Evolutionary conservation across 1,140 invertebrate species (phyloP), one percentile per base, ranked within the genome.

Genomic region (Drosophila sturtevanti): DNA sequence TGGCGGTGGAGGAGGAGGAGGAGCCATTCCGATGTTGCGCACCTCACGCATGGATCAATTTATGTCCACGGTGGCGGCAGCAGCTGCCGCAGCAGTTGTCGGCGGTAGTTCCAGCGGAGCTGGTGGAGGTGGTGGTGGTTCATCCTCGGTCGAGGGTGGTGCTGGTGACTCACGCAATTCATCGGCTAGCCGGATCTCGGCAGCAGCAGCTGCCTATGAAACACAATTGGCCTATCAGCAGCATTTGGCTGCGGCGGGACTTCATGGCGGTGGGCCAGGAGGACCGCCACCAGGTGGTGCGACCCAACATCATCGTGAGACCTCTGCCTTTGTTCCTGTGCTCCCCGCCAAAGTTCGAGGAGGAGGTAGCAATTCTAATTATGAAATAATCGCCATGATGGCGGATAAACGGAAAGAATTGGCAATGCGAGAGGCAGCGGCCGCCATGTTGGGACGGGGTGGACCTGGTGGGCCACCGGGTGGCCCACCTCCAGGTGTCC

Each of bases 311-410:
- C 95, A 96, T 89, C 93, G 96, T 11, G 96, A 96, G 93, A 94
- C 95, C 0, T 96, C 96, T 1, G 96, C 96, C 0, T 97, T 97
- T 87, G 96, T 97, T 34, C 96, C 96, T 11, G 96, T 97, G 7
- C 94, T 97, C 48, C 96, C 96, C 34, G 92, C 92, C 37, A 91
- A 89, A 65, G 92, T 92, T 21, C 91, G 93, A 2, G 93, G 93
- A 64, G 92, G 93, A 52, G 41, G 41, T n/a, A 89, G 79, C 52
- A 84, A 82, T 35, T 94, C 95, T 2, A 94, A 93, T 72, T 96
- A 96, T 82, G 96, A 97, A 72, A 94, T 97, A 67, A 96, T 96
- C 93, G 96, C 96, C 18, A 96, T 97, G 94, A 96, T 97, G 96
- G 95, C 95, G 0, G 96, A 97, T 86, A 97, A 97, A 86, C 93